These are phyloP conservation scores for Galerucella calmariensis DNA, from an alignment of 2,888 invertebrate species.

Conservation along the genomic window DNA sequence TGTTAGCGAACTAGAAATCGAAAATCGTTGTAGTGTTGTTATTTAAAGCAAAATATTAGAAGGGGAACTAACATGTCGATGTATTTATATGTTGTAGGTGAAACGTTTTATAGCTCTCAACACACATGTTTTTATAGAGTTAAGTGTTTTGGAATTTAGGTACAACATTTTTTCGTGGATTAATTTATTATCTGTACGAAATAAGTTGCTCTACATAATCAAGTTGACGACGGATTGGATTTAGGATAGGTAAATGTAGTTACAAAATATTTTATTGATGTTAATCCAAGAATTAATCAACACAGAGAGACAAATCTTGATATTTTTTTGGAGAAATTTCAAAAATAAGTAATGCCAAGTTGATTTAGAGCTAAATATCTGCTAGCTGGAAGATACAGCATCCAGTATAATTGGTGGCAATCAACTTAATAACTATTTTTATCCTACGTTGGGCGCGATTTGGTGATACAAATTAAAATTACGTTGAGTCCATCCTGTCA, in stretches of 20 bases:
- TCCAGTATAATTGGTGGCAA: no score
- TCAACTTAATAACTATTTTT: no score
- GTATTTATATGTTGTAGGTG: constrained; percentile 29
- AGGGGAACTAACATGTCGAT: constrained; percentile 3
- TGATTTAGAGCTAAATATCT: no score
- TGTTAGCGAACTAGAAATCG: constrained; percentile 1
- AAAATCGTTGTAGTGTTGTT: constrained; percentile 21
- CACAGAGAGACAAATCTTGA: no score
- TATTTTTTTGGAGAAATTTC: no score
- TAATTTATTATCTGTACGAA: neutral
- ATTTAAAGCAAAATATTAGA: constrained; percentile 24
- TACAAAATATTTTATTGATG: neutral
- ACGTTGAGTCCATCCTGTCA: no score
- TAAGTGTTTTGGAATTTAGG: constrained; percentile 21
- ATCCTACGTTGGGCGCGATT: no score
- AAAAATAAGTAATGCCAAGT: no score
- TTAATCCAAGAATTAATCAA: no score
- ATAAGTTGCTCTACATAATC: neutral
- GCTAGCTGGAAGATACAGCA: no score
- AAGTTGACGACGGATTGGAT: neutral
- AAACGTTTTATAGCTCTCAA: constrained; percentile 28
- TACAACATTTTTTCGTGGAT: constrained; percentile 1
- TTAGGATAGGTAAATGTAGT: neutral
- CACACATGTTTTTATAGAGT: constrained; percentile 30
- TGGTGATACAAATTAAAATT: no score